These are phyloP conservation scores for Thermophis baileyi DNA, from an alignment of 2,113 vertebrate genomes.

Conservation along the genomic window DNA sequence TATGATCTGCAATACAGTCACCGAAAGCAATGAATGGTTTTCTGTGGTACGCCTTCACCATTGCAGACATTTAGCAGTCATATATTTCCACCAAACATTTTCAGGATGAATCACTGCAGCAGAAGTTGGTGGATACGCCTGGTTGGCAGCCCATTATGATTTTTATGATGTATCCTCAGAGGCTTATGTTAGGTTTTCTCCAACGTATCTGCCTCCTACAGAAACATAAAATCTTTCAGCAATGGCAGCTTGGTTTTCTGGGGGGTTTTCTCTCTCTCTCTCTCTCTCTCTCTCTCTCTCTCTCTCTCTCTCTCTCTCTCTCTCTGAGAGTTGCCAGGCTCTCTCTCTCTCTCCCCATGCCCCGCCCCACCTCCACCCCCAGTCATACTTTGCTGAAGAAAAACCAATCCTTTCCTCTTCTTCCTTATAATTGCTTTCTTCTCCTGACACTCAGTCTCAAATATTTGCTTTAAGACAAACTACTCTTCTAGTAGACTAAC, in stretches of 20 bases:
- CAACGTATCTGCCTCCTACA: constrained; percentile 10
- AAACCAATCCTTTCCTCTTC: not conserved
- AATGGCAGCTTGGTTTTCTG: not conserved
- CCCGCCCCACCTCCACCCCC: too few relatives aligned
- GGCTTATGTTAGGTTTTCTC: constrained; percentile 3
- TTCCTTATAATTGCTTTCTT: not conserved
- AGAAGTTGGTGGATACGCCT: not conserved
- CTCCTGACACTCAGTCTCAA: not conserved
- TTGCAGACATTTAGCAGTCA: not conserved
- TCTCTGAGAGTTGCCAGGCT: too few relatives aligned
- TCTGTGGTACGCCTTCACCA: not conserved
- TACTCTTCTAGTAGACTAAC: not conserved
- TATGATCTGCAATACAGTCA: not conserved
- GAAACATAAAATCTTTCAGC: constrained; percentile 35
- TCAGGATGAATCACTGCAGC: constrained; percentile 8
- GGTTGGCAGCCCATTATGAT: not conserved
- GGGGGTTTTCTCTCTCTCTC: rapidly evolving
- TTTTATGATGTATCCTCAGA: not conserved
- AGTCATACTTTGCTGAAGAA: not conserved
- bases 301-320: not conserved
- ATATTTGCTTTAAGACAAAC: constrained; percentile 19
- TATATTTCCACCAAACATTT: constrained; percentile 23
- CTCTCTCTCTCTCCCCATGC: not conserved
- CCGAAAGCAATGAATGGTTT: not conserved
- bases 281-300: not conserved